phyloP scores from a whole-genome alignment of 2,113 vertebrate genomes.

The Halichoerus grypus region DNA sequence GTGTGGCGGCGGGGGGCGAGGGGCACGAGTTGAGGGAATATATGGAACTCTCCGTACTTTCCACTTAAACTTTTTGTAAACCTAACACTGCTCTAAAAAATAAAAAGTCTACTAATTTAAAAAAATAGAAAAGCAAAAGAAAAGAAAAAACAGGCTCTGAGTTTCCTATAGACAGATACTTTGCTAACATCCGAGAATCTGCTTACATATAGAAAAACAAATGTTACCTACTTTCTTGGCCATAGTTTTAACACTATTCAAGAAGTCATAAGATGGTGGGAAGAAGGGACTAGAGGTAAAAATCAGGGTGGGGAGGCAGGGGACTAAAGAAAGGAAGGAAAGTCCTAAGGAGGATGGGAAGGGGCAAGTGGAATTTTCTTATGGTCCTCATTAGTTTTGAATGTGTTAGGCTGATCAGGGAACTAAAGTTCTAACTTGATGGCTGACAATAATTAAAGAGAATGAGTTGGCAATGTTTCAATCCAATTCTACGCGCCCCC shows the following conservation, averaged over 20 bases:
- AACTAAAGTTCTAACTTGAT: constrained; percentile 35
- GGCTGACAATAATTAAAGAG: constrained; percentile 37
- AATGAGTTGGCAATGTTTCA: constrained; percentile 45
- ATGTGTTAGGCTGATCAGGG: not conserved
- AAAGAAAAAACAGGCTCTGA: not conserved
- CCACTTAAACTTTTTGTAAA: not conserved
- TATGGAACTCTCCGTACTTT: not conserved
- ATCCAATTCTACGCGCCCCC: not conserved
- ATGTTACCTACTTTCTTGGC: not conserved
- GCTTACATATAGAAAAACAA: not conserved
- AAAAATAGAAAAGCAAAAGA: not conserved
- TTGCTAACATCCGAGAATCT: not conserved
- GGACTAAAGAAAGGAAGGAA: not conserved
- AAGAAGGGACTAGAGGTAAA: not conserved
- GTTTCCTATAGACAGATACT: not conserved
- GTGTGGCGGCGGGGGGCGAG: fast-evolving
- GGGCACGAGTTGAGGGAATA: too few species aligned
- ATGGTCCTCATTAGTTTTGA: constrained; percentile 43
- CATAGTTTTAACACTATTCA: not conserved
- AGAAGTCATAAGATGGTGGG: not conserved
- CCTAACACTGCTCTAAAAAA: not conserved
- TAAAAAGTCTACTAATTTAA: not conserved
- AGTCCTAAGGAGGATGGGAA: not conserved
- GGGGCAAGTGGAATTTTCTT: not conserved
- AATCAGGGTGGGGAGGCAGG: not conserved